Percentiles rank a stretch among this genome's conserved stretches.
These are phyloP conservation scores for Mactra quadrangularis DNA, from an alignment of 1,140 invertebrate species.

Conservation along the genomic window DNA sequence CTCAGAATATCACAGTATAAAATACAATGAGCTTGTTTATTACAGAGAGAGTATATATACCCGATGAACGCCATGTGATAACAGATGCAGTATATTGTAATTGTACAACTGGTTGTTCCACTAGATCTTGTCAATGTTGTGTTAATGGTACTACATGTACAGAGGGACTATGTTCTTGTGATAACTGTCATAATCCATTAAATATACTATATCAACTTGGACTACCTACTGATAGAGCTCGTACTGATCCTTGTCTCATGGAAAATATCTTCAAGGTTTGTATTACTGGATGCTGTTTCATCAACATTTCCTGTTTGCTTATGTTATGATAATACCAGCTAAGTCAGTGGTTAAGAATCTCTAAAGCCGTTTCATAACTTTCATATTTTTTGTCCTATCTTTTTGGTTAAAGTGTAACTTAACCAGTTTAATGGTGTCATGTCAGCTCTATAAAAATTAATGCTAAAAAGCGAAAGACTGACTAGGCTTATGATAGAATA, in stretches of 20 bases:
- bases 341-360: too few relatives aligned
- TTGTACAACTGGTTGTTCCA: slow-evolving; percentile 41
- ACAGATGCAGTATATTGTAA: slow-evolving; percentile 8
- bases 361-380: too few relatives aligned
- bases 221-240: slow-evolving; percentile 28
- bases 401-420: too few relatives aligned
- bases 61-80: background rate
- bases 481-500: too few relatives aligned
- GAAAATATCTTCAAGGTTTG: slow-evolving; percentile 56
- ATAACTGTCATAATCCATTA: slow-evolving; percentile 43
- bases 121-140: slow-evolving; percentile 34
- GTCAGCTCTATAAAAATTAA: too few relatives aligned
- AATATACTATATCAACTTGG: slow-evolving; percentile 50
- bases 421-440: too few relatives aligned
- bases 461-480: too few relatives aligned
- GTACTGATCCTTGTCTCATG: slow-evolving; percentile 57
- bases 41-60: background rate
- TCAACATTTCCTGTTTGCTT: too few relatives aligned
- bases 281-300: background rate
- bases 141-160: slow-evolving; percentile 44
- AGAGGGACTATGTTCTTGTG: slow-evolving; percentile 43
- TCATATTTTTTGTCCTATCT: too few relatives aligned
- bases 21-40: too few relatives aligned
- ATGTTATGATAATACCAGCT: too few relatives aligned
- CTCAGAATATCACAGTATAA: too few relatives aligned